Base-by-base conservation (phyloP, 2,888 invertebrate species). In the Laothoe populi region DNA sequence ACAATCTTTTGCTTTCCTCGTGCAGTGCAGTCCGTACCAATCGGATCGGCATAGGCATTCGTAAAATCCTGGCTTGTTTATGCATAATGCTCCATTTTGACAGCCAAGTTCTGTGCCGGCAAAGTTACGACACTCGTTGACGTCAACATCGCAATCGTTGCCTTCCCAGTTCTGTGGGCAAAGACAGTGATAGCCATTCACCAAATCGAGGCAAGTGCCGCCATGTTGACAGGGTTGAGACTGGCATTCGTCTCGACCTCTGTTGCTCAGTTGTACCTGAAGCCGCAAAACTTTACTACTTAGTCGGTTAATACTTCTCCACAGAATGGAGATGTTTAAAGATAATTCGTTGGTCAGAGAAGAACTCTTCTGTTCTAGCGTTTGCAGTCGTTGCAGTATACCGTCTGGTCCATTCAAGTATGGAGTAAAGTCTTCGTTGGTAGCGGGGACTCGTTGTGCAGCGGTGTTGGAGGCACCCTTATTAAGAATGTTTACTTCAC, bases 41-140 rank as follows among this genome's bases (percentile, higher is more conserved):
- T 96, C 96, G 0, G 95, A 73, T 38, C 94, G 83, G 79, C 99
- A 99, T 7, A 93, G 78, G 82, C 99, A 99, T 95, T 95, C 95
- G 83, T 96, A 98, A 13, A 95, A 93, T 61, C 98, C 98, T 1
- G 94, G 95, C 63, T 93, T 94, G 82, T 98, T 98, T 21, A 95
- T 85, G 78, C 98, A 98, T 2, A 95, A 95, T 0, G 96, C 98
- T 13, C 96, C 96, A 88, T 98, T 98, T 88, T 98, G 98, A 83
- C 99, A 99, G 1, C 98, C 98, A 48, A 97, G 92, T 79, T 97
- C 98, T 0, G 98, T 98, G 35, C 97, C 97, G 7, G 94, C 93
- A 77, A 95, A 97, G 72, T 94, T 93, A 0, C 93, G 91, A 83
- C 99, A 99, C 88, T 99, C 99, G 79, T 99, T 96, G 0, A 98